Conservation (phyloP, 2,888 invertebrate species). For the Tenthredo scrophulariae region DNA sequence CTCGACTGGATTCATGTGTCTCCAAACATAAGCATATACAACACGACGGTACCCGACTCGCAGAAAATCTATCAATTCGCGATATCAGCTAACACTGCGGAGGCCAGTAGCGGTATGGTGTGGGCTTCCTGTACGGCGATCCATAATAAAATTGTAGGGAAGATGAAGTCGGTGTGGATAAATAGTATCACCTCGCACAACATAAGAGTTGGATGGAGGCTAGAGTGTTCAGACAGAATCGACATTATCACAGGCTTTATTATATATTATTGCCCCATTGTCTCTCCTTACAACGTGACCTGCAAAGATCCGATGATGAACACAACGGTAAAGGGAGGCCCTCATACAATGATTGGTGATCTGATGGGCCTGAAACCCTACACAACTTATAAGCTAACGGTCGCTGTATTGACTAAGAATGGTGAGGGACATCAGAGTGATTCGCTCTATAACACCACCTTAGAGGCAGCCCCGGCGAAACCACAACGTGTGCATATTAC, state of each 20-base stretch:
- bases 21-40: constrained; percentile 79
- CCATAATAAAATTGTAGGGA: constrained; percentile 79
- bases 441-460: constrained; percentile 83
- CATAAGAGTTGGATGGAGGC: constrained; percentile 87
- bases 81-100: constrained; percentile 87
- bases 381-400: constrained; percentile 86
- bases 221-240: constrained; percentile 87
- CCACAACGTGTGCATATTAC: constrained; percentile 82
- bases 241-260: constrained; percentile 87
- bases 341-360: constrained; percentile 80
- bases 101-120: constrained; percentile 89
- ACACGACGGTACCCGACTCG: constrained; percentile 82
- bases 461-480: constrained; percentile 84
- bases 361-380: constrained; percentile 86
- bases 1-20: constrained; percentile 82
- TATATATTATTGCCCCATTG: constrained; percentile 87
- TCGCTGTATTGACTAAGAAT: constrained; percentile 83
- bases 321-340: constrained; percentile 78
- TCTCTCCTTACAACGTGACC: constrained; percentile 79
- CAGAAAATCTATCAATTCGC: constrained; percentile 87
- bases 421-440: constrained; percentile 82
- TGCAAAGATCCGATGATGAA: constrained; percentile 81
- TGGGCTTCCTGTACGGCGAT: constrained; percentile 90
- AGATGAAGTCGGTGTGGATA: constrained; percentile 82
- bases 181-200: constrained; percentile 79